A percentile compares a stretch with the other conserved stretches of the same genome.
Conservation (phyloP, 92 coral and sea anemone species). For the Heliopora coerulea region DNA sequence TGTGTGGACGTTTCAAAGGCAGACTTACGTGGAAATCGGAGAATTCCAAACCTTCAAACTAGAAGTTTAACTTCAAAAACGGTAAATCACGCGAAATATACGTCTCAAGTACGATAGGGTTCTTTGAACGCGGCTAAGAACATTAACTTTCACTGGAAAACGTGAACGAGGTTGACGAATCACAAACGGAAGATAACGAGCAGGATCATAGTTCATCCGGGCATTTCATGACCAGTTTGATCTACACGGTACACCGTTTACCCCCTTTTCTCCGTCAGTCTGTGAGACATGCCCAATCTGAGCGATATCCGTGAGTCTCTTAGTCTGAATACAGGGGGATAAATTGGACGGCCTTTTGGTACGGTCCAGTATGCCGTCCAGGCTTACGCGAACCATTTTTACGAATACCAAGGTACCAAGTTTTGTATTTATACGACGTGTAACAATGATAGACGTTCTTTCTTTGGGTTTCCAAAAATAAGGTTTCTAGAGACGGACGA, state of each 20-base stretch:
- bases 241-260: conserved; percentile 16
- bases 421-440: conserved; percentile 60
- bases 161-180: neutral
- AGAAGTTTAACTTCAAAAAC: conserved; percentile 34
- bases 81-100: conserved; percentile 1
- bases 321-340: conserved; percentile 19
- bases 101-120: neutral
- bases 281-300: neutral
- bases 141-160: neutral
- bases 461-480: conserved; percentile 37
- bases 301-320: neutral
- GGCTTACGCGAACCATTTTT: conserved; percentile 71
- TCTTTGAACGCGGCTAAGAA: conserved; percentile 10
- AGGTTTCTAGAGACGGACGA: conserved; percentile 20
- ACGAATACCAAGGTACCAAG: conserved; percentile 75
- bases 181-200: neutral
- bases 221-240: neutral
- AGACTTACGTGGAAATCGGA: neutral
- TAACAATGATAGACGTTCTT: conserved; percentile 63
- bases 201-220: neutral
- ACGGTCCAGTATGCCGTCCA: conserved; percentile 55
- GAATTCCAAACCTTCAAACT: neutral
- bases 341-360: conserved; percentile 86
- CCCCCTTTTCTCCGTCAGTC: neutral
- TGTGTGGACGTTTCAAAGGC: too few species aligned